Evolutionary conservation across 2,113 vertebrate species (phyloP).

Genomic region (Barnardius zonarius): DNA sequence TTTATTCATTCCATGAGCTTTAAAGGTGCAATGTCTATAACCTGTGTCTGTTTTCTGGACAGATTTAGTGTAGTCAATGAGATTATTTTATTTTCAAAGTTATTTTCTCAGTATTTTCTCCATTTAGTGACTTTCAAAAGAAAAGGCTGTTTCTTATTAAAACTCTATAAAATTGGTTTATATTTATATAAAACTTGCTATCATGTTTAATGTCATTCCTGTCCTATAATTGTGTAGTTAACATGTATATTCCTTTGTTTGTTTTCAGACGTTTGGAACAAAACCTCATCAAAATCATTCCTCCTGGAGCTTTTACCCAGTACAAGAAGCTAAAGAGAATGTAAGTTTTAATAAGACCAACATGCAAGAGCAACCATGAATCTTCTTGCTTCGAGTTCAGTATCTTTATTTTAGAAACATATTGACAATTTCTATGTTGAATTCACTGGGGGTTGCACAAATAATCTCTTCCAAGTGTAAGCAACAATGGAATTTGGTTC

Average conservation of each 20-base stretch:
- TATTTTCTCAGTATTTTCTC: background rate
- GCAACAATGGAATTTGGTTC: constrained; percentile 21
- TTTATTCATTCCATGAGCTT: background rate
- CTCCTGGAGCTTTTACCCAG: constrained; percentile 89
- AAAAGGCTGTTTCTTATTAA: background rate
- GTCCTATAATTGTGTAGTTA: background rate
- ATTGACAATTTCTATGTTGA: background rate
- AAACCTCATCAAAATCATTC: constrained; percentile 93
- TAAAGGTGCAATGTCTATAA: background rate
- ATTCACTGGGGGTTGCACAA: background rate
- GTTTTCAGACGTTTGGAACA: constrained; percentile 92
- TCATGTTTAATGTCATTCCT: background rate
- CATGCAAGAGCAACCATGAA: background rate
- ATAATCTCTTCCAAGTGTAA: constrained; percentile 10
- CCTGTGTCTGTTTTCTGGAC: background rate
- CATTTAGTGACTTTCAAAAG: background rate
- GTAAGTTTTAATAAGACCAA: constrained; percentile 79
- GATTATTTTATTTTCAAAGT: background rate
- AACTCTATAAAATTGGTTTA: background rate
- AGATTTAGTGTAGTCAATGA: background rate
- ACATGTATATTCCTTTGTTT: constrained; percentile 36
- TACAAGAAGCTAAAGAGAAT: constrained; percentile 99
- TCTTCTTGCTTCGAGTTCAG: background rate
- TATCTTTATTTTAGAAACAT: constrained; percentile 12
- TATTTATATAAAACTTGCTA: background rate